Percentiles rank a stretch among this genome's conserved stretches.
These are phyloP conservation scores for Tretioscincus oriximinensis DNA, from an alignment of 2,113 vertebrate species.

Conservation along the genomic window DNA sequence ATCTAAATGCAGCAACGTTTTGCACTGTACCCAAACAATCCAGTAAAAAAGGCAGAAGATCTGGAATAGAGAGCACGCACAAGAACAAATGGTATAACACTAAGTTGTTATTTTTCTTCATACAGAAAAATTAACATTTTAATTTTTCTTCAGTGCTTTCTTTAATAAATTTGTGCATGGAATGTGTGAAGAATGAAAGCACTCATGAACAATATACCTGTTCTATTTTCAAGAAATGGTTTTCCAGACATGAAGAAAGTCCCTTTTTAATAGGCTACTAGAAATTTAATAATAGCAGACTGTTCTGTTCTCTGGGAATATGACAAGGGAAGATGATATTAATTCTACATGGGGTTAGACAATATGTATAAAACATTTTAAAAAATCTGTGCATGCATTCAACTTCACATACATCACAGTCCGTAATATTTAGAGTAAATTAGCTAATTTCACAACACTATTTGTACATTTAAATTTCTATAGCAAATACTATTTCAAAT, in stretches of 20 bases:
- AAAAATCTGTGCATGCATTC: not conserved
- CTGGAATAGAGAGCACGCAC: too few species aligned
- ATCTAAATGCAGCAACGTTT: too few species aligned
- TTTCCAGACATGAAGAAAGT: not conserved
- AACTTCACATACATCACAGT: not conserved
- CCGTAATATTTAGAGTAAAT: not conserved
- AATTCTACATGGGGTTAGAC: not conserved
- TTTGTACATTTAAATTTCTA: conserved; percentile 14
- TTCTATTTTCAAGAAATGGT: not conserved
- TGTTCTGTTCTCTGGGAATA: not conserved
- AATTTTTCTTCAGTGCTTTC: not conserved
- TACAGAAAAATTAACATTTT: too few species aligned
- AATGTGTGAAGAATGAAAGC: not conserved
- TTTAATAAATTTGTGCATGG: not conserved
- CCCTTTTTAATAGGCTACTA: not conserved
- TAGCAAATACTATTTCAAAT: conserved; percentile 9
- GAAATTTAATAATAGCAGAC: not conserved
- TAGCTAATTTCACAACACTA: not conserved
- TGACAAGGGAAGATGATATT: not conserved
- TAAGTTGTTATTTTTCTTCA: too few species aligned
- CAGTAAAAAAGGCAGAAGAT: too few species aligned
- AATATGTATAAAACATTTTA: conserved; percentile 7
- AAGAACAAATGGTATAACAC: too few species aligned
- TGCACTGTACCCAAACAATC: too few species aligned
- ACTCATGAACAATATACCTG: not conserved